A percentile compares a stretch with the other conserved stretches of the same genome.
These are phyloP conservation scores for Lepisosteus osseus DNA, from an alignment of 2,113 vertebrate species.

Conservation along the genomic window DNA sequence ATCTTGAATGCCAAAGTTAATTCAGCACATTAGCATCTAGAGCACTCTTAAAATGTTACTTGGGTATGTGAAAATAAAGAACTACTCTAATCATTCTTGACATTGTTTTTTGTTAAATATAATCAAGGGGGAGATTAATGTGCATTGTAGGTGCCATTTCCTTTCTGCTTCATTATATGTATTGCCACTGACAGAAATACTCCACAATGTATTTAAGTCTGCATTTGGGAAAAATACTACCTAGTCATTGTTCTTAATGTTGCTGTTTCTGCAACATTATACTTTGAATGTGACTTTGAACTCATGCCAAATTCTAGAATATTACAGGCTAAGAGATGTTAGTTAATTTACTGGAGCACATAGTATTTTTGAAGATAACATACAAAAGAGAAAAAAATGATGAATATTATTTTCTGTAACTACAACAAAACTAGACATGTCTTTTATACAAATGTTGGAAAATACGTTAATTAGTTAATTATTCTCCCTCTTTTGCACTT, in stretches of 20 bases:
- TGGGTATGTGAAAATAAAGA: neutral
- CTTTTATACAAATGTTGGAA: too few relatives aligned
- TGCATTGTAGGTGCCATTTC: constrained; percentile 7
- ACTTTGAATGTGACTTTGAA: constrained; percentile 28
- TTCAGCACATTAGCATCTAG: neutral
- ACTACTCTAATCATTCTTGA: constrained; percentile 13
- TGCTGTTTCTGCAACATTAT: too few relatives aligned
- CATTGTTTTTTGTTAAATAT: constrained; percentile 7
- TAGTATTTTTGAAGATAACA: too few relatives aligned
- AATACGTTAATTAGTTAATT: too few relatives aligned
- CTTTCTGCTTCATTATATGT: constrained; percentile 11
- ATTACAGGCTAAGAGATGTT: too few relatives aligned
- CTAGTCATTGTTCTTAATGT: constrained; percentile 18
- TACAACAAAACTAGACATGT: too few relatives aligned
- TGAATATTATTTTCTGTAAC: too few relatives aligned
- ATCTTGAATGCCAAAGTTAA: neutral
- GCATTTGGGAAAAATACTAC: neutral
- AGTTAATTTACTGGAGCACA: too few relatives aligned
- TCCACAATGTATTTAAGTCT: constrained; percentile 33
- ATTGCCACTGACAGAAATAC: constrained; percentile 28
- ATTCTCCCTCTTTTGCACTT: too few relatives aligned
- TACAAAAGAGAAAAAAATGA: too few relatives aligned
- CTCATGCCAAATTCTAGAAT: constrained; percentile 14
- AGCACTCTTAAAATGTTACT: neutral
- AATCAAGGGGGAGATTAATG: constrained; percentile 18